phyloP scores from a whole-genome alignment of 1,140 invertebrate species.

The Drosophila obscura region DNA sequence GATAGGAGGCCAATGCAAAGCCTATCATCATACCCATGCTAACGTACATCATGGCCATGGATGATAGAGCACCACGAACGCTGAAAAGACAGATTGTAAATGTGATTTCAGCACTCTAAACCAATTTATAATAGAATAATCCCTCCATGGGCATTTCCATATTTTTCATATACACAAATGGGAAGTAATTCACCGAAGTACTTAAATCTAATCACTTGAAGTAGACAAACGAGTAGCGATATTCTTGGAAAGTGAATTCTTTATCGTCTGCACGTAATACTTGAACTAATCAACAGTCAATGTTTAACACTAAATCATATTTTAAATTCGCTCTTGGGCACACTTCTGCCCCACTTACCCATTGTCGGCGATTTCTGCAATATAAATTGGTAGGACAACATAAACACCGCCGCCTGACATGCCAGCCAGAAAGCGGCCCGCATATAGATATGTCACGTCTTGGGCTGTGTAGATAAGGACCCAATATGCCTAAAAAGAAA shows the following conservation, averaged over 20 bases:
- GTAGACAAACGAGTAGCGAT: slow-evolving; percentile 13
- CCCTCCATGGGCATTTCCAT: too few species aligned
- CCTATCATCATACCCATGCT: slow-evolving; percentile 63
- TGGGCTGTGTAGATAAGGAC: slow-evolving; percentile 66
- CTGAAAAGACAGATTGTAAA: slow-evolving; percentile 24
- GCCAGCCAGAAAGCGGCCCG: slow-evolving; percentile 82
- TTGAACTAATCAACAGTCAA: slow-evolving; percentile 38
- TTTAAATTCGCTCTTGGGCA: neutral
- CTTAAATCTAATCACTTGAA: slow-evolving; percentile 27
- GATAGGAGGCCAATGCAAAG: slow-evolving; percentile 54
- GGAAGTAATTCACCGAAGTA: neutral
- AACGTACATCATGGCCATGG: slow-evolving; percentile 67
- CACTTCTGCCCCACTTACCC: slow-evolving; percentile 44
- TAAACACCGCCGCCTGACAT: slow-evolving; percentile 73
- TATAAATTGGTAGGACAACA: slow-evolving; percentile 66
- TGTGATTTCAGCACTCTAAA: too few species aligned
- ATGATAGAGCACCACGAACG: slow-evolving; percentile 67
- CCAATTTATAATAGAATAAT: too few species aligned
- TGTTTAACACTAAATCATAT: slow-evolving; percentile 3
- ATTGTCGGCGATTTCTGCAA: slow-evolving; percentile 75
- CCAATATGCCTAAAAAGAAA: slow-evolving; percentile 56
- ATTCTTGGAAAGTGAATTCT: neutral
- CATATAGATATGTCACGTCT: slow-evolving; percentile 72
- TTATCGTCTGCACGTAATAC: slow-evolving; percentile 52
- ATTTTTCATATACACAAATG: neutral